Evolutionary conservation across 2,888 invertebrate species (phyloP), one percentile per base, ranked within the genome.

Genomic region (Hemithea aestivaria): DNA sequence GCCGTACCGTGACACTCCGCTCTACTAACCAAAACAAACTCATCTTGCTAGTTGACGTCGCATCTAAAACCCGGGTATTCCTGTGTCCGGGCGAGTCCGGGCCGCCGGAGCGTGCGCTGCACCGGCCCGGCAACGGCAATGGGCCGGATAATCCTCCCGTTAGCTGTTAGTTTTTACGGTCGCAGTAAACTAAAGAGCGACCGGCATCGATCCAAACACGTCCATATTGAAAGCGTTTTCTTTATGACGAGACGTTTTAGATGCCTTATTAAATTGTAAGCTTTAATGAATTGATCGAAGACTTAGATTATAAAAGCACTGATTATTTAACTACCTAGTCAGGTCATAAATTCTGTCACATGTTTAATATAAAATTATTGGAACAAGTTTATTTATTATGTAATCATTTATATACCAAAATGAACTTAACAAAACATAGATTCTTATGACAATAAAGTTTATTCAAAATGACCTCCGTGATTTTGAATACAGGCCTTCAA

Each of bases 91-190:
- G 7, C 27, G 10, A 4, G 16, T 7, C 27, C 24, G 24, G 45
- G 29, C 30, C 41, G 50, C 37, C 50, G 55, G 53, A 48, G 39
- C 40, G 49, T 51, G 62, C 62, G 70, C 58, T 65, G 51, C 53
- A 56, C 35, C 60, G 66, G 10, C 22, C 8, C 6, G 33, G 21
- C 10, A 26, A 34, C 26, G 12, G 25, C 80, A 77, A 74, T 75
- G 77, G 73, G 51, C 66, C 73, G 76, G 48, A 60, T 79, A 79
- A 79, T 77, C 72, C 67, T 51, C 52, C 65, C 64, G 62, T 57
- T 56, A 59, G 63, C 73, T 65, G 72, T 73, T 74, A 74, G 78
- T 74, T 83, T 83, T 82, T 73, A 80, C 73, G 63, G 70, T 54
- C 52, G 58, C 70, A 62, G 74, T 80, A 78, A 81, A 78, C 63